A percentile compares a stretch with the other conserved stretches of the same genome.
Conservation (phyloP, 2,797 vertebrate genomes). For the Microcaecilia unicolor region DNA sequence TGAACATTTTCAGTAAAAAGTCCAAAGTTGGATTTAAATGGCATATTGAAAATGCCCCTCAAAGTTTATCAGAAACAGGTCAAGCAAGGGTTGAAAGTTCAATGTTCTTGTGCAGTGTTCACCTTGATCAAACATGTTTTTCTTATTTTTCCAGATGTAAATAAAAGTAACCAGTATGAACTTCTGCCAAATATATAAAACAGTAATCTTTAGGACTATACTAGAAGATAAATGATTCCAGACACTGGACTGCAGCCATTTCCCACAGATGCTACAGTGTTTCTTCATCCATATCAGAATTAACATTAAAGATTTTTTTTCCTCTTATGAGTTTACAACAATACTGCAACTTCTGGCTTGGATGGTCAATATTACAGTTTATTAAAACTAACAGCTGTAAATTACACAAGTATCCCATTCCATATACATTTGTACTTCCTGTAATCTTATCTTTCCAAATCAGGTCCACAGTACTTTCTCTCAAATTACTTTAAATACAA, state of each 20-base stretch:
- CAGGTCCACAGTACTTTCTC: conserved; percentile 1
- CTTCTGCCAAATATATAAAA: conserved; percentile 67
- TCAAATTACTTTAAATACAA: conserved; percentile 7
- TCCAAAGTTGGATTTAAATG: no score
- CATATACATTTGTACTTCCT: conserved; percentile 2
- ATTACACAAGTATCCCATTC: no score
- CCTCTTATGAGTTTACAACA: conserved; percentile 31
- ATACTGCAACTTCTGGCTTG: conserved; percentile 37
- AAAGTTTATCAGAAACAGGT: conserved; percentile 21
- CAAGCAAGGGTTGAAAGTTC: conserved; percentile 29
- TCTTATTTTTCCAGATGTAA: conserved; percentile 33
- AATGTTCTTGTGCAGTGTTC: conserved; percentile 20
- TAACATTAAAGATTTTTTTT: conserved; percentile 52
- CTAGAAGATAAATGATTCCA: conserved; percentile 79
- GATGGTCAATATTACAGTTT: conserved; percentile 10
- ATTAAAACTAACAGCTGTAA: conserved; percentile 13
- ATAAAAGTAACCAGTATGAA: conserved; percentile 66
- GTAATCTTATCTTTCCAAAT: background rate
- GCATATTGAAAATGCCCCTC: no score
- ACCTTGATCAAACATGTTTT: conserved; percentile 25
- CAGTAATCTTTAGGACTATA: conserved; percentile 58
- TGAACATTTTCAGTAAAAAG: no score
- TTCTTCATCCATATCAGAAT: conserved; percentile 75
- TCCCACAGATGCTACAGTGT: conserved; percentile 82
- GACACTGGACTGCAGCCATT: conserved; percentile 70